phyloP scores from a whole-genome alignment of 2,797 vertebrate genomes.

The Jordanella pulchra region DNA sequence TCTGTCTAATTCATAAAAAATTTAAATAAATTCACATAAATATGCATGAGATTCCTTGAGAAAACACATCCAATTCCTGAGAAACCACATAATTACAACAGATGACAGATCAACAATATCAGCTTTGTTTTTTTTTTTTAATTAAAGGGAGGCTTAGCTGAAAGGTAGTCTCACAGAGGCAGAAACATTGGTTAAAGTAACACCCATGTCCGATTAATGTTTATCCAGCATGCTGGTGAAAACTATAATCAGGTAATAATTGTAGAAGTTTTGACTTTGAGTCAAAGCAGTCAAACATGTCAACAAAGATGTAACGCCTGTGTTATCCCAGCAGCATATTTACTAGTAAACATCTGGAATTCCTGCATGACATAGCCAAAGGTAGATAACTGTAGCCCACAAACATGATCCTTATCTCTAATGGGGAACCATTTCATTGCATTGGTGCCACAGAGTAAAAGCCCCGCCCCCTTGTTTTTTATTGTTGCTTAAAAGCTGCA shows the following conservation, averaged over 20 bases:
- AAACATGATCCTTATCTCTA: not conserved
- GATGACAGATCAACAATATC: slow-evolving; percentile 22
- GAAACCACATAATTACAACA: slow-evolving; percentile 9
- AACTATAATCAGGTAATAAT: slow-evolving; percentile 45
- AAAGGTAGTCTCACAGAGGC: slow-evolving; percentile 7
- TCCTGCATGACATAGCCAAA: not conserved
- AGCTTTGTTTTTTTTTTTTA: slow-evolving; percentile 33
- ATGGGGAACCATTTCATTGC: not conserved
- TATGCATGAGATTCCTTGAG: slow-evolving; percentile 4
- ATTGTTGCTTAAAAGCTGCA: too few relatives aligned
- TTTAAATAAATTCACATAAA: not conserved
- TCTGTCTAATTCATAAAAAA: too few relatives aligned
- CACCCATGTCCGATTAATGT: slow-evolving; percentile 19
- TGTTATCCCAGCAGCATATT: slow-evolving; percentile 6
- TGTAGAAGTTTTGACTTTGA: not conserved
- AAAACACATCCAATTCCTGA: slow-evolving; percentile 10
- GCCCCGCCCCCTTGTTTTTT: too few relatives aligned
- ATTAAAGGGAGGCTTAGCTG: slow-evolving; percentile 13
- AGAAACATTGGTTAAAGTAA: slow-evolving; percentile 33
- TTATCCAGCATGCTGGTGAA: slow-evolving; percentile 1
- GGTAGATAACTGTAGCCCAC: not conserved
- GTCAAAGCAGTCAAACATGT: slow-evolving; percentile 15
- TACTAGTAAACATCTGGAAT: slow-evolving; percentile 1
- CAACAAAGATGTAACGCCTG: not conserved
- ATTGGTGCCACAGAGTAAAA: not conserved